A percentile compares a stretch with the other conserved stretches of the same genome.
Conservation (phyloP, 2,888 invertebrate genomes). For the Pelosia muscerda region DNA sequence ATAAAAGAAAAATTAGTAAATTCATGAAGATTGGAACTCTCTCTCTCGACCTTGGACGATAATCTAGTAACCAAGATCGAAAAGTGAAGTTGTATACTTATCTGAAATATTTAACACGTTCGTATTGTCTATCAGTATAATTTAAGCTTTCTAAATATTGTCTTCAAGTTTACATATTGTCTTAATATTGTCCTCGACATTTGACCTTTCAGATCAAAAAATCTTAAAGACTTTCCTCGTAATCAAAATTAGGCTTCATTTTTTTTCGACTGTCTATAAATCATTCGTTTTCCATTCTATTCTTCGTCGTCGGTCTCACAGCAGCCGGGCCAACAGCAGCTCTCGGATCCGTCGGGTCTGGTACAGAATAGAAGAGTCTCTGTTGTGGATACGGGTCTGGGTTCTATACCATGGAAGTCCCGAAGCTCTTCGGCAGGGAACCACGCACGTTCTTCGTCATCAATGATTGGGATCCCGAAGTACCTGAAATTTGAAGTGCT, state of each 20-base stretch:
- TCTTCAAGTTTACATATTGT: background rate
- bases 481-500: conserved; percentile 84
- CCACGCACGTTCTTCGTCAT: conserved; percentile 97
- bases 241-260: background rate
- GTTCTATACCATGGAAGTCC: conserved; percentile 95
- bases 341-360: conserved; percentile 93
- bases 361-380: conserved; percentile 95
- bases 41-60: too few relatives aligned
- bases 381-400: conserved; percentile 89
- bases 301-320: conserved; percentile 83
- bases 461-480: conserved; percentile 92
- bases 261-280: background rate
- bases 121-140: background rate
- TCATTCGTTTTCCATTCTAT: conserved; percentile 45
- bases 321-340: conserved; percentile 91
- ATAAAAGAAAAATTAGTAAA: too few relatives aligned
- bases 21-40: background rate
- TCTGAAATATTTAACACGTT: background rate
- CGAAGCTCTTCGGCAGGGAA: conserved; percentile 95
- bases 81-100: background rate
- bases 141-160: conserved; percentile 9
- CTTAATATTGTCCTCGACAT: background rate
- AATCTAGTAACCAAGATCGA: background rate
- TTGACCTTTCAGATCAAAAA: background rate
- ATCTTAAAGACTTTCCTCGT: background rate